These are phyloP conservation scores for Apaloderma vittatum DNA, from an alignment of 2,113 vertebrate species.

Conservation along the genomic window DNA sequence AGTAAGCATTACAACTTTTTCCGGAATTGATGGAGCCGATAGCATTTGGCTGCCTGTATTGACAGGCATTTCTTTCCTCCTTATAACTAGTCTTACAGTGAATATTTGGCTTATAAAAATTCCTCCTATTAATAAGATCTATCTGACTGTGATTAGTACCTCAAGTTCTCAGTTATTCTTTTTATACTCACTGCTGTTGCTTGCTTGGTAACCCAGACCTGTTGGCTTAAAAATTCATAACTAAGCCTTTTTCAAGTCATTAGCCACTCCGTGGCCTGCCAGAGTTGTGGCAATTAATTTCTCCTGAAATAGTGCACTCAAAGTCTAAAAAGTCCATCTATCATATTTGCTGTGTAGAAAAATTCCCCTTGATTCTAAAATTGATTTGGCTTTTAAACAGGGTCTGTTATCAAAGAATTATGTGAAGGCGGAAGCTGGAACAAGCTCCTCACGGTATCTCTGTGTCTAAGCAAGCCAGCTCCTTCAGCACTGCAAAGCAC, in stretches of 20 bases:
- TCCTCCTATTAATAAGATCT: neutral
- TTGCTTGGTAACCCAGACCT: neutral
- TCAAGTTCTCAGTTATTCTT: neutral
- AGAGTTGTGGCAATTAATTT: neutral
- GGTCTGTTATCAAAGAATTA: neutral
- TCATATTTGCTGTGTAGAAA: neutral
- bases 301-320: neutral
- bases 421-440: neutral
- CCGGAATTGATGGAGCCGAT: neutral
- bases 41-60: neutral
- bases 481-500: neutral
- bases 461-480: neutral
- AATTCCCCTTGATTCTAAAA: neutral
- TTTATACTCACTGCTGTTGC: neutral
- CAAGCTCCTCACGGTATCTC: neutral
- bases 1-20: neutral
- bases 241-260: neutral
- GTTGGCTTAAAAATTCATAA: neutral
- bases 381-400: neutral
- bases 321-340: neutral
- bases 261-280: neutral
- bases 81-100: neutral
- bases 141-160: neutral
- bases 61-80: neutral
- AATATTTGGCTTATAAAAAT: neutral